phyloP scores from a whole-genome alignment of 2,888 invertebrate genomes.

The Leuctra nigra region DNA sequence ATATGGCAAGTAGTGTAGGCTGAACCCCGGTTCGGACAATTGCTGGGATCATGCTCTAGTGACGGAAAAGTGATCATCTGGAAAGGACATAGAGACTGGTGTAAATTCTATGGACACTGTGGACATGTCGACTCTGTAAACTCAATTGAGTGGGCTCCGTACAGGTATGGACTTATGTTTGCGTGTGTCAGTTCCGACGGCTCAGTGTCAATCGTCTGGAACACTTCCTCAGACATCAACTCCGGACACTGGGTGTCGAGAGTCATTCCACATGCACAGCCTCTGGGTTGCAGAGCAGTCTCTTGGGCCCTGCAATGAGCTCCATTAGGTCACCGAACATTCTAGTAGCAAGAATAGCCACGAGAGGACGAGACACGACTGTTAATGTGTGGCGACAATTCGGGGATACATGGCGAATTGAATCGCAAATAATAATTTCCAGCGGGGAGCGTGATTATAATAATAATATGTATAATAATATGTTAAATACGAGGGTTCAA shows the following conservation, averaged over 20 bases:
- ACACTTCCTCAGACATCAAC: conserved; percentile 66
- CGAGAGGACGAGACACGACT: too few relatives aligned
- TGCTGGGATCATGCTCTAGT: conserved; percentile 96
- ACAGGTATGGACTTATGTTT: conserved; percentile 86
- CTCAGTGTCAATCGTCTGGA: conserved; percentile 82
- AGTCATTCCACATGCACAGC: conserved; percentile 94
- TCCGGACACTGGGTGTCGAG: conserved; percentile 82
- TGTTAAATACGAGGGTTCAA: too few relatives aligned
- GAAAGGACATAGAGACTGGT: conserved; percentile 91
- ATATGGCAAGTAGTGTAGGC: conserved; percentile 99
- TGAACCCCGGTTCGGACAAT: conserved; percentile 92
- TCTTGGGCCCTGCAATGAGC: conserved; percentile 83
- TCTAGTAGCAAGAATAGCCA: too few relatives aligned
- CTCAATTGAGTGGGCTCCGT: conserved; percentile 94
- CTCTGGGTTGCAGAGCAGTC: conserved; percentile 94
- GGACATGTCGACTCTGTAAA: conserved; percentile 98
- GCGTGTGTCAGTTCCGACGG: conserved; percentile 98
- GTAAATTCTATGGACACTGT: conserved; percentile 85
- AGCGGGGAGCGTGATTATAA: too few relatives aligned
- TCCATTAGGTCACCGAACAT: too few relatives aligned
- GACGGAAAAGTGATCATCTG: conserved; percentile 98
- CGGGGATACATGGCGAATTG: too few relatives aligned
- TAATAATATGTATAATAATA: too few relatives aligned
- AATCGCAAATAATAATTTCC: too few relatives aligned
- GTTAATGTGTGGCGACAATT: too few relatives aligned